Evolutionary conservation across 2,797 vertebrate species (phyloP).

Genomic region (Bucorvus abyssinicus): DNA sequence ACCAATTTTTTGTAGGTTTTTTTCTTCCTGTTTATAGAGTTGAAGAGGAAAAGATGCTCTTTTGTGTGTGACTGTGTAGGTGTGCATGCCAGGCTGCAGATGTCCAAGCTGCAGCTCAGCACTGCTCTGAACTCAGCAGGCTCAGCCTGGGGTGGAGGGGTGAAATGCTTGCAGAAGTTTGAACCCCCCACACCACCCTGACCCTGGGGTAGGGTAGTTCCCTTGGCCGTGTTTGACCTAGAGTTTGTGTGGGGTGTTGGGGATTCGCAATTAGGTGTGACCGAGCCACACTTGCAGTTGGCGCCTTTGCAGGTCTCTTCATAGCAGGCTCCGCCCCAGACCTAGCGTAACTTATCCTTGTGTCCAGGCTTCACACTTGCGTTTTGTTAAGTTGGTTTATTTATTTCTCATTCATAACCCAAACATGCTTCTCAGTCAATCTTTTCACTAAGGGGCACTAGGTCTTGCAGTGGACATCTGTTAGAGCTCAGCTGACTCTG

Average conservation of each 20-base stretch:
- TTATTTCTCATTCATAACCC: not conserved
- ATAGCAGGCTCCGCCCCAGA: not conserved
- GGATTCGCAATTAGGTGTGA: not conserved
- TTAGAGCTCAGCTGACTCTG: not conserved
- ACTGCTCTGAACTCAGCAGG: not conserved
- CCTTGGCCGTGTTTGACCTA: too few relatives aligned
- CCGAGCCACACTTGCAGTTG: accelerated
- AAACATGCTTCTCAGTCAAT: not conserved
- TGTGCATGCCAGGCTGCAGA: too few relatives aligned
- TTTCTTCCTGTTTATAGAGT: not conserved
- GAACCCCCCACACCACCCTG: not conserved
- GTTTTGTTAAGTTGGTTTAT: not conserved
- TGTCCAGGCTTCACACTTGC: not conserved
- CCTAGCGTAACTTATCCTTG: not conserved
- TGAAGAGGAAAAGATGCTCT: not conserved
- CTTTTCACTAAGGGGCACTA: not conserved
- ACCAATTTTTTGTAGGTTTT: not conserved
- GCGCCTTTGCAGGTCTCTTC: not conserved
- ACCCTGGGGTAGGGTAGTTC: not conserved
- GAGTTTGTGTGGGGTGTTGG: too few relatives aligned
- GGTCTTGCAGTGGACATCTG: not conserved
- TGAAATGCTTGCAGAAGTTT: not conserved
- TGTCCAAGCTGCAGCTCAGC: not conserved
- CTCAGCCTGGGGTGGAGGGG: not conserved
- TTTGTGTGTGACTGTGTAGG: not conserved